Evolutionary conservation across 2,113 vertebrate species (phyloP), one percentile per base, ranked within the genome.

Genomic region (Syngnathus floridae): DNA sequence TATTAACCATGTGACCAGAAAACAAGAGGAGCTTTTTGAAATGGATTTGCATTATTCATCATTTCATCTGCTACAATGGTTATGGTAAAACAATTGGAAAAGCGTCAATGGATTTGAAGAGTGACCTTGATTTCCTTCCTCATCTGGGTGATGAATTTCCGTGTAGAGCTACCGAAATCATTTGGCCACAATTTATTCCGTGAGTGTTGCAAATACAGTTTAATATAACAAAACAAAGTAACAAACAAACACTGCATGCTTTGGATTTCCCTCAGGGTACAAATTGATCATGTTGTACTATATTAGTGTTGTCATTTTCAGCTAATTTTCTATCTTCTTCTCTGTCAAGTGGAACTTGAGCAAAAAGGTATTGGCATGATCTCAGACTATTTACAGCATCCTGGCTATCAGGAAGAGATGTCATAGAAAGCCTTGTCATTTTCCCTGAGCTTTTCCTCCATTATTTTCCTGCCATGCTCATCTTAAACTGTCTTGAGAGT

Each of bases 351-450:
- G 40, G 9, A 41, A 41, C 2, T 41, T 41, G 12, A 41, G 40
- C 26, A 2, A 31, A 31, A 31, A 31, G 2, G 26, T 31, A 31
- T 31, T 31, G 26, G 26, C 26, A 31, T 3, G 26, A 31, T 31
- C 2, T 3, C 26, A 31, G 26, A 79, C 73, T 66, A 71, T 80
- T 72, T 61, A 75, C 66, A 70, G 71, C 52, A 10, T 65, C 49
- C 63, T 59, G 68, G 66, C 26, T 31, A 31, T 31, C 26, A 31
- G 26, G 26, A 31, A 73, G 74, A 87, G 82, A 82, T 84, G 80
- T 78, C 76, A 69, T 63, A 61, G 45, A 59, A 58, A 73, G 77
- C n/a, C 1, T 74, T 62, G 62, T 81, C 73, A 61, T 74, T 81
- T 62, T 73, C 78, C 73, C 64, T 76, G 74, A 82, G 81, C 10